These are phyloP conservation scores for Oxystoma pomonae DNA, from an alignment of 2,888 invertebrate genomes.

Conservation along the genomic window DNA sequence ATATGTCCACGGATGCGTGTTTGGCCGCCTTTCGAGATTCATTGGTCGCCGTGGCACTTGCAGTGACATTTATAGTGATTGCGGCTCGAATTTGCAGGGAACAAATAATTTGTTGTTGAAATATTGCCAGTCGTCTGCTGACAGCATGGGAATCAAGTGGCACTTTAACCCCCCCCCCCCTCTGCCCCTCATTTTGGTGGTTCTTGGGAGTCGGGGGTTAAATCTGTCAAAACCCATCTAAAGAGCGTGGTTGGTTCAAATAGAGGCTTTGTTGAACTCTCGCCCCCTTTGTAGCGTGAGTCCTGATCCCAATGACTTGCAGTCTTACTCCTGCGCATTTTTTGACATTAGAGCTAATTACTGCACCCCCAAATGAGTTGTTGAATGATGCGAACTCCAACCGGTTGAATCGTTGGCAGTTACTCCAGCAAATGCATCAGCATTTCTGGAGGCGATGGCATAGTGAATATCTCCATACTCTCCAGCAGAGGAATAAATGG, in stretches of 20 bases:
- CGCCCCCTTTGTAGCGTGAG: not conserved
- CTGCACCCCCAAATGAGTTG: not conserved
- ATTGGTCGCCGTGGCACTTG: too few species aligned
- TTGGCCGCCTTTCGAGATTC: too few species aligned
- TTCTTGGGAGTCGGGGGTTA: not conserved
- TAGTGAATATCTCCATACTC: not conserved
- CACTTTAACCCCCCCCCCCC: not conserved
- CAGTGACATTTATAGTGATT: too few species aligned
- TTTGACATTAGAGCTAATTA: not conserved
- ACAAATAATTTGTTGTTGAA: not conserved
- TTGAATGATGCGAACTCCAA: not conserved
- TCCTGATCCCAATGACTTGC: not conserved
- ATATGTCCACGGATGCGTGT: too few species aligned
- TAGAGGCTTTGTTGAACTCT: not conserved
- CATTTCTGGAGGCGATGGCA: not conserved
- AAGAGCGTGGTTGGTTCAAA: not conserved
- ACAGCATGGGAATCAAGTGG: not conserved
- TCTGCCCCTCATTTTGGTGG: constrained; percentile 4
- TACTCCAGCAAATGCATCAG: not conserved
- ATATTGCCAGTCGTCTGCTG: not conserved
- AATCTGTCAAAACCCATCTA: constrained; percentile 2
- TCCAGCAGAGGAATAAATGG: not conserved
- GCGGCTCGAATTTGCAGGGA: too few species aligned
- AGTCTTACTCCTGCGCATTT: not conserved
- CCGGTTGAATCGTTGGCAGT: not conserved